A percentile compares a stretch with the other conserved stretches of the same genome.
Evolutionary conservation across 2,113 vertebrate species (phyloP).

Genomic region (Thinocorus orbignyianus): DNA sequence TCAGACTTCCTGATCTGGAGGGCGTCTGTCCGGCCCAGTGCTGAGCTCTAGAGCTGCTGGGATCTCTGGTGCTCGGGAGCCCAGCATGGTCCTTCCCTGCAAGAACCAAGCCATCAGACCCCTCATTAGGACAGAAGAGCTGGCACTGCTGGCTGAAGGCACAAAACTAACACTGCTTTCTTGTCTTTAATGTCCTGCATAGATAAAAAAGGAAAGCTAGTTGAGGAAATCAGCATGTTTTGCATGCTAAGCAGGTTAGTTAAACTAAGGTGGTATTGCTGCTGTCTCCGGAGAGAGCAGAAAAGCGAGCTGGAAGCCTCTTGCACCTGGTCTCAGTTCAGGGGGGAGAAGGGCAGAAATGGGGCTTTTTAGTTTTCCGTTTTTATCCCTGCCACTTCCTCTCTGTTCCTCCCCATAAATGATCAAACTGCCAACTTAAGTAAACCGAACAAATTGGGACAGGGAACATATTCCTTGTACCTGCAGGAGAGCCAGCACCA

Average conservation of each 20-base stretch:
- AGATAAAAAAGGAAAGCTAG: not conserved
- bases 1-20: not conserved
- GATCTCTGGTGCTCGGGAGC: not conserved
- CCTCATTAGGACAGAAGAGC: rapidly evolving
- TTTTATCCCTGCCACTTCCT: not conserved
- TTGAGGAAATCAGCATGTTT: not conserved
- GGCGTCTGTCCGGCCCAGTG: not conserved
- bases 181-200: not conserved
- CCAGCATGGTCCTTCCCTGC: not conserved
- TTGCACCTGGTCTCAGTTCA: not conserved
- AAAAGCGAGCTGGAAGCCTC: not conserved
- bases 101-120: not conserved
- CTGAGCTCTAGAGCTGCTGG: not conserved
- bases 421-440: not conserved
- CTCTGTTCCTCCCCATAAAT: not conserved
- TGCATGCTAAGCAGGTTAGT: not conserved
- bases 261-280: not conserved
- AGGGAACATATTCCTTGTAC: rapidly evolving
- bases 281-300: not conserved
- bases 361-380: not conserved
- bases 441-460: not conserved
- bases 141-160: not conserved
- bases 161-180: not conserved
- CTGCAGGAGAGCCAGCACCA: not conserved
- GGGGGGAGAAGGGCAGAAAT: not conserved